Conservation (phyloP, 1,140 invertebrate species). For the fruit fly (Drosophila melanogaster) region Release_6_plus_ISO1_MT NT_033777.3:13955501-13956000, state of each 20-base stretch:
- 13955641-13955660: slow-evolving; percentile 6
- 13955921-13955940: slow-evolving; percentile 26
- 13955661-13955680: slow-evolving; percentile 15
- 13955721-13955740: slow-evolving; percentile 84
- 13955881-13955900: slow-evolving; percentile 30
- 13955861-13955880: slow-evolving; percentile 43
- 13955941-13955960: slow-evolving; percentile 23
- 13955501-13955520: slow-evolving; percentile 52
- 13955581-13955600: slow-evolving; percentile 6
- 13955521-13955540: slow-evolving; percentile 46
- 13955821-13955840: slow-evolving; percentile 59
- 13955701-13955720: slow-evolving; percentile 84
- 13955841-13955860: too few relatives aligned
- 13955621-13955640: slow-evolving; percentile 4
- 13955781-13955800: slow-evolving; percentile 33
- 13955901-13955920: slow-evolving; percentile 14
- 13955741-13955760: slow-evolving; percentile 78
- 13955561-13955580: slow-evolving; percentile 9
- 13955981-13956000: slow-evolving; percentile 5
- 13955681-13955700: slow-evolving; percentile 58
- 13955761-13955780: slow-evolving; percentile 75
- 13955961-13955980: not conserved
- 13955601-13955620: slow-evolving; percentile 33
- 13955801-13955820: slow-evolving; percentile 58
- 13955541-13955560: slow-evolving; percentile 53